Base-by-base conservation (phyloP, 2,113 vertebrate species). In the Etheostoma cragini region DNA sequence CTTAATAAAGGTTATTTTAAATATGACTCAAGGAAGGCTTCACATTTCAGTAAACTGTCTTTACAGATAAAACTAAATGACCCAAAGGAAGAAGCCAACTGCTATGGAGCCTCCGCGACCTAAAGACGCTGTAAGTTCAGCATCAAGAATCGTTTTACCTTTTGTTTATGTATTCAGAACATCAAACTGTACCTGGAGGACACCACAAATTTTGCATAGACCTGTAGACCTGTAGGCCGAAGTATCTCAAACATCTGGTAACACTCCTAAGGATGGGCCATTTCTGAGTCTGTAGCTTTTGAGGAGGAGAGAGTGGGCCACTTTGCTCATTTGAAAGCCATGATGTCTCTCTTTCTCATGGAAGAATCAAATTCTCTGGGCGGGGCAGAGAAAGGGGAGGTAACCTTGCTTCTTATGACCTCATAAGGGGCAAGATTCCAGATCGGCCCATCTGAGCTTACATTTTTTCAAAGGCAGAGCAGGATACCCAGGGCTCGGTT, bases 51-150 rank as follows among this genome's bases (percentile, higher is more conserved):
- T 19, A 5, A 26, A 30, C 19, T 35, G 5, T 83, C 17, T 50
- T 78, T 26, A 13, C 83, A 94, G 91, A 5, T 53, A 1, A 85
- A 82, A 30, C 76, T 24, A 67, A 86, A 35, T 15, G 19, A 77
- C 2, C 45, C 62, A 1, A 83, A 72, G 60, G 80, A 38, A 87
- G 54, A 85, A 33, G 47, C n/a, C 69, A 1, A 30, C 33, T 58
- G 89, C 85, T 21, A 30, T 63, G 46, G 17, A 84, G 8, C 90
- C 90, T n/a, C 76, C 11, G 0, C 70, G 89, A 47, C 85, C 86
- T 0, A 10, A 57, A 56, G 72, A 86, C 15, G 1, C 50, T 24
- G 91, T 93, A 6, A 83, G 88, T 83, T 8, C 56, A n/a, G 14
- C 21, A 11, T 19, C 1, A 24, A 60, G 7, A 5, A 17, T 19